Base-by-base conservation (phyloP, 1,140 invertebrate species). In the Doryteuthis pealeii region DNA sequence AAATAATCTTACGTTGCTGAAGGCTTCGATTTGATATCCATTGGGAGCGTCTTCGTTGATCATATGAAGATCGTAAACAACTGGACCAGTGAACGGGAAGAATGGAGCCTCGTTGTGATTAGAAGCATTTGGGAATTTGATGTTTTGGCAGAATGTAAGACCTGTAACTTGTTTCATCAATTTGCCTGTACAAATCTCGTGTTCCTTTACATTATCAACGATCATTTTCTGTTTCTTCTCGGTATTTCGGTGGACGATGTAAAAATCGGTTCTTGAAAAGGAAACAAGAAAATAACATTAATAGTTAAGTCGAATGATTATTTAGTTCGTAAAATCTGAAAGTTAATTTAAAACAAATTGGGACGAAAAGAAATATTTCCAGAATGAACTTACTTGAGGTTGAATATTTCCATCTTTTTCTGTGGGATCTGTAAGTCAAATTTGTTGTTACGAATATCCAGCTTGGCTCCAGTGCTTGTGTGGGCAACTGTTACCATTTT, bases 331-430 rank as follows among this genome's bases (percentile, higher is more conserved):
- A 40, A 40, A 40, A 40, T 5, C 4, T 40, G 35, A 62, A 62
- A 26, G 58, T n/a, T 62, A 15, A n/a, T 30, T 3, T 15, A n/a
- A 62, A 6, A 62, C 58, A 62, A 62, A 62, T 5, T 62, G 4
- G 28, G 15, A 54, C n/a, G 12, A 4, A n/a, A 3, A 62, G 28
- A 62, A 62, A 62, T 26, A 3, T 62, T 62, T 30, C 6, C 15
- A 30, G 28, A 62, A 62, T 62, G 4, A 4, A 26, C 28, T 4
- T 92, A 94, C 84, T 92, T 92, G 76, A 87, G 82, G 76, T 92
- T 91, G 4, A 96, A 90, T 65, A 97, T 92, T 85, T 97, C 95
- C 78, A 94, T 92, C 82, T 93, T 95, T 32, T 95, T 92, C 58
- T 30, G 3, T 4, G 58, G 22, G 15, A 26, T 30, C 15, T 26